phyloP scores from a whole-genome alignment of 2,888 invertebrate species.

The Eupeodes latifasciatus region DNA sequence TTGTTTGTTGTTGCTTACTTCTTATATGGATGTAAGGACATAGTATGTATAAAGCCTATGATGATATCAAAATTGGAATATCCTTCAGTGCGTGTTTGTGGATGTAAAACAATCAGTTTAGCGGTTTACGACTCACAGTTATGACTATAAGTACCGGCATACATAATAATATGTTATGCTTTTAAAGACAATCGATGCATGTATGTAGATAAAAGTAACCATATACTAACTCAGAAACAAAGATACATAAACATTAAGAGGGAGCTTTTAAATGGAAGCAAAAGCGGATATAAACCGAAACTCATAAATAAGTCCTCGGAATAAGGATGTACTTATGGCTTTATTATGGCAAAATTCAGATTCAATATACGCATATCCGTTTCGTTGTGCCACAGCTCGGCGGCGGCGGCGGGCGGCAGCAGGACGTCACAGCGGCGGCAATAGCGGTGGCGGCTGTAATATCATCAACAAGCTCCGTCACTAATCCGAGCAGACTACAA shows the following conservation, averaged over 20 bases:
- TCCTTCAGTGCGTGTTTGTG: constrained; percentile 60
- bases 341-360: constrained; percentile 60
- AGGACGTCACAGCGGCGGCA: background rate
- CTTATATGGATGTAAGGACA: no score
- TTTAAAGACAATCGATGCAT: constrained; percentile 54
- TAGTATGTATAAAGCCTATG: background rate
- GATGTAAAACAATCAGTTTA: constrained; percentile 77
- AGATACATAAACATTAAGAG: constrained; percentile 1
- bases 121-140: constrained; percentile 68
- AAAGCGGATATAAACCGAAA: constrained; percentile 46
- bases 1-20: background rate
- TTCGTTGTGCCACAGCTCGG: background rate
- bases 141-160: constrained; percentile 27
- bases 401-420: background rate
- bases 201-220: constrained; percentile 25
- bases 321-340: constrained; percentile 65
- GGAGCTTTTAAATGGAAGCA: constrained; percentile 19
- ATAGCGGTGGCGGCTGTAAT: background rate
- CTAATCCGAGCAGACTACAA: constrained; percentile 51
- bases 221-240: background rate
- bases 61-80: constrained; percentile 29
- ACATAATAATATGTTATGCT: constrained; percentile 22
- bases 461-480: constrained; percentile 45
- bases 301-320: constrained; percentile 60
- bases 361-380: constrained; percentile 52